A percentile compares a stretch with the other conserved stretches of the same genome.
Evolutionary conservation across 2,888 invertebrate species (phyloP).

Genomic region (Cataglyphis albicans): DNA sequence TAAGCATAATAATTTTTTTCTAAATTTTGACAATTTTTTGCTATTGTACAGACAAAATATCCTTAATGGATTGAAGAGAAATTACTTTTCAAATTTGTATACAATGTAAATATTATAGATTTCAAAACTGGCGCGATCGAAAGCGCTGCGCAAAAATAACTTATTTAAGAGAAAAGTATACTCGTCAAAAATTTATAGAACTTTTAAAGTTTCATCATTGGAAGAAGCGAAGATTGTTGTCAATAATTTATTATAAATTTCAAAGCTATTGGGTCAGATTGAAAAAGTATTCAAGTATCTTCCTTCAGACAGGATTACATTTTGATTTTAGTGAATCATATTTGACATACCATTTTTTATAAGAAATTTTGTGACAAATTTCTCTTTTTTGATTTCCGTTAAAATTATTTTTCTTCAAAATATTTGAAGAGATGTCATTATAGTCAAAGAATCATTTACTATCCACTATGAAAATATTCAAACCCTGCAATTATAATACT

Average conservation of each 20-base stretch:
- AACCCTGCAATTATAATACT: background rate
- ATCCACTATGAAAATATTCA: background rate
- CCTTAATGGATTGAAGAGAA: background rate
- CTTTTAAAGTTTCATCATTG: background rate
- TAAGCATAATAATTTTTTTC: too few relatives aligned
- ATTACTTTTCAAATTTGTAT: constrained; percentile 29
- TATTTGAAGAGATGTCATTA: background rate
- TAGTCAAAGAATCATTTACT: background rate
- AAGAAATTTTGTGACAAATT: background rate
- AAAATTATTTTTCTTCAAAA: background rate
- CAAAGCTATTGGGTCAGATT: background rate
- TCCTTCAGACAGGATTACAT: background rate
- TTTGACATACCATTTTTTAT: background rate
- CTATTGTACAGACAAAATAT: too few relatives aligned
- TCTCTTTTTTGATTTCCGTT: background rate
- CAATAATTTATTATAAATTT: constrained; percentile 5
- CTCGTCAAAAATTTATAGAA: background rate
- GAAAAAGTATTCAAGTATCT: background rate
- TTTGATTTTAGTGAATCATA: background rate
- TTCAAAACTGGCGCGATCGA: background rate
- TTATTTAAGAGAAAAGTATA: background rate
- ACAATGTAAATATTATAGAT: constrained; percentile 22
- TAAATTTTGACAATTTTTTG: too few relatives aligned
- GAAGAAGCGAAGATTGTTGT: background rate
- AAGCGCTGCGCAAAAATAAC: constrained; percentile 17